Evolutionary conservation across 2,797 vertebrate species (phyloP).

Genomic region (Lophius americanus): DNA sequence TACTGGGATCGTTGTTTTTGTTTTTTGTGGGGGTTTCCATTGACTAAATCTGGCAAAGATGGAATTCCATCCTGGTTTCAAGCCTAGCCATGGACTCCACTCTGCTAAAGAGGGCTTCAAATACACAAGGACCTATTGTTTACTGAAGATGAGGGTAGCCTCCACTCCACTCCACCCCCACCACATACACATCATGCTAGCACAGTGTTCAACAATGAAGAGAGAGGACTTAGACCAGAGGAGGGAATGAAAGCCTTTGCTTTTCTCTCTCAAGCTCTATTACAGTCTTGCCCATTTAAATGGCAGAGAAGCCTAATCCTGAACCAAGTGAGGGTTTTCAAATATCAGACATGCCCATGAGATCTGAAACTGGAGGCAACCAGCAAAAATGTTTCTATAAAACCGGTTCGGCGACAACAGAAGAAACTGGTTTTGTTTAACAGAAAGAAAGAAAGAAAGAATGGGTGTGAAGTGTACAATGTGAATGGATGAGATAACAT

Average conservation of each 20-base stretch:
- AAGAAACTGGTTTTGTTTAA: slow-evolving; percentile 2
- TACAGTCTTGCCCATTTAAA: slow-evolving; percentile 70
- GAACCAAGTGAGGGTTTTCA: slow-evolving; percentile 44
- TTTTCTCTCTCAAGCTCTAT: slow-evolving; percentile 55
- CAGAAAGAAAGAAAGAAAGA: slow-evolving; percentile 2
- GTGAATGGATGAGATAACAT: slow-evolving; percentile 31
- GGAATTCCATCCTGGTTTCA: slow-evolving; percentile 61
- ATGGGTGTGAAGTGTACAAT: slow-evolving; percentile 1
- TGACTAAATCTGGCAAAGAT: slow-evolving; percentile 47
- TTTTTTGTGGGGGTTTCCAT: slow-evolving; percentile 27
- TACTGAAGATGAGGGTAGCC: slow-evolving; percentile 75
- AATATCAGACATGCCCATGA: slow-evolving; percentile 50
- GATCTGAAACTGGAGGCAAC: slow-evolving; percentile 32
- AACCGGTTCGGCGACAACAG: slow-evolving; percentile 16
- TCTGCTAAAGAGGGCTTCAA: slow-evolving; percentile 71
- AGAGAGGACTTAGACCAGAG: slow-evolving; percentile 32
- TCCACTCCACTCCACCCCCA: slow-evolving; percentile 54
- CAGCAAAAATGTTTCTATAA: slow-evolving; percentile 29
- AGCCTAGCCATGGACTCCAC: slow-evolving; percentile 55
- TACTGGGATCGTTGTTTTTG: background rate
- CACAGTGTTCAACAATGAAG: slow-evolving; percentile 71
- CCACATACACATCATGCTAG: slow-evolving; percentile 71
- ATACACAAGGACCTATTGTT: slow-evolving; percentile 82
- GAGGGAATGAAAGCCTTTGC: slow-evolving; percentile 42
- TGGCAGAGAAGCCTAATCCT: slow-evolving; percentile 65